These are phyloP conservation scores for Drosophila nebulosa DNA, from an alignment of 1,140 invertebrate species.

Conservation along the genomic window DNA sequence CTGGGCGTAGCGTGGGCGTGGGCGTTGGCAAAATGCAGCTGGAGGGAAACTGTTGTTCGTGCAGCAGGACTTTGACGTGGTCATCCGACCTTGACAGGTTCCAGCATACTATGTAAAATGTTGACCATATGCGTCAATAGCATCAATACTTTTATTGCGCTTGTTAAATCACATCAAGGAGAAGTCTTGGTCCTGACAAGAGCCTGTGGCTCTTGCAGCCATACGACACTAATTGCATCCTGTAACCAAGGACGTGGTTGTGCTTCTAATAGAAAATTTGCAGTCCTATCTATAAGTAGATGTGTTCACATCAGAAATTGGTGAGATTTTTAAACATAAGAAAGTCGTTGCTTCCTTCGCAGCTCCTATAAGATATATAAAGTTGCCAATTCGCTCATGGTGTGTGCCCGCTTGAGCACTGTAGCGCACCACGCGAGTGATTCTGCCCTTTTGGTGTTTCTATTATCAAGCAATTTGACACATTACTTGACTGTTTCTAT, in stretches of 20 bases:
- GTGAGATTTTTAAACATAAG: no score
- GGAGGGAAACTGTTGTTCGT: constrained; percentile 16
- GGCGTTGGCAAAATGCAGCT: constrained; percentile 8
- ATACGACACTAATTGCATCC: constrained; percentile 61
- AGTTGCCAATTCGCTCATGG: no score
- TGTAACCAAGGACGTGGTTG: constrained; percentile 18
- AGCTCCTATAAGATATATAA: no score
- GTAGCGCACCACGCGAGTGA: no score
- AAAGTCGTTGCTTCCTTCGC: no score
- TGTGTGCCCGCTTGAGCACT: no score
- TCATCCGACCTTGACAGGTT: neutral
- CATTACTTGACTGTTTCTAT: no score
- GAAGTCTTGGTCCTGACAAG: neutral
- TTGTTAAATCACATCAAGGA: constrained; percentile 12
- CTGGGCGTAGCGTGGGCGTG: neutral
- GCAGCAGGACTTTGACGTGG: constrained; percentile 32
- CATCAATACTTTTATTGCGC: neutral
- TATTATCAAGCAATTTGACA: no score
- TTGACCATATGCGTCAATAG: constrained; percentile 40
- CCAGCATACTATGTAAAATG: constrained; percentile 1
- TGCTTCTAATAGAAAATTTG: neutral
- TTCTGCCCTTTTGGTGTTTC: no score
- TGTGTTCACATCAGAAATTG: no score
- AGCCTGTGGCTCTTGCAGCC: constrained; percentile 15
- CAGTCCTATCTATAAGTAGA: neutral